Base-by-base conservation (phyloP, 1,140 invertebrate genomes). In the Orussus abietinus region DNA sequence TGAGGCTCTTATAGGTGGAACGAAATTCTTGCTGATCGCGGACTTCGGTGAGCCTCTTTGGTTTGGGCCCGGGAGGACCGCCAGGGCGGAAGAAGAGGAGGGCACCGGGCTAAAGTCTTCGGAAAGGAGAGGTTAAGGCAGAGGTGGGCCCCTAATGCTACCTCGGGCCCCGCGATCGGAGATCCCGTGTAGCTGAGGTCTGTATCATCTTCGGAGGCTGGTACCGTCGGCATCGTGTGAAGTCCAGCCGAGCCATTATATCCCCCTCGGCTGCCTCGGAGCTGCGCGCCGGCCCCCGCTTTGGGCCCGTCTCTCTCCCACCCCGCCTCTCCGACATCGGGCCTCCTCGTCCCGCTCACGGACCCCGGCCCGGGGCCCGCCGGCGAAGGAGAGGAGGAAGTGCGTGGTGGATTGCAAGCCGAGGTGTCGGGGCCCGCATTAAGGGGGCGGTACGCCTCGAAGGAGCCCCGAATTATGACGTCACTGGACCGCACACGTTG, bases 401-500 rank as follows among this genome's bases (percentile, higher is more conserved):
- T 62, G 65, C 63, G 61, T 64, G 66, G 53, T 59, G 57, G 55
- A 62, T 63, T 54, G 63, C 57, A 49, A 55, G 58, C 42, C 50
- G 58, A 67, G 67, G 68, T 70, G 69, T 71, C 57, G 67, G 66
- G 53, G 49, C 58, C 57, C 64, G 56, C 59, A 71, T 73, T 73
- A 71, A 73, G 60, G 62, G 67, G 69, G 69, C 69, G 69, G 64
- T 56, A 62, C 65, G 55, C 60, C 64, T 61, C 63, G 60, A 55
- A 64, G 64, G 62, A 66, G 67, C 47, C 68, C 67, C 67, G 62
- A 73, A 73, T 72, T 73, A 73, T 72, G 70, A 70, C 70, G 70
- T 70, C 69, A 72, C 61, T 48, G 47, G 70, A 72, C 70, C 69
- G 66, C 70, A 72, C 70, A 73, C 69, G 69, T 66, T 47, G 69